phyloP scores from a whole-genome alignment of 2,113 vertebrate genomes.

The Arenaria interpres region DNA sequence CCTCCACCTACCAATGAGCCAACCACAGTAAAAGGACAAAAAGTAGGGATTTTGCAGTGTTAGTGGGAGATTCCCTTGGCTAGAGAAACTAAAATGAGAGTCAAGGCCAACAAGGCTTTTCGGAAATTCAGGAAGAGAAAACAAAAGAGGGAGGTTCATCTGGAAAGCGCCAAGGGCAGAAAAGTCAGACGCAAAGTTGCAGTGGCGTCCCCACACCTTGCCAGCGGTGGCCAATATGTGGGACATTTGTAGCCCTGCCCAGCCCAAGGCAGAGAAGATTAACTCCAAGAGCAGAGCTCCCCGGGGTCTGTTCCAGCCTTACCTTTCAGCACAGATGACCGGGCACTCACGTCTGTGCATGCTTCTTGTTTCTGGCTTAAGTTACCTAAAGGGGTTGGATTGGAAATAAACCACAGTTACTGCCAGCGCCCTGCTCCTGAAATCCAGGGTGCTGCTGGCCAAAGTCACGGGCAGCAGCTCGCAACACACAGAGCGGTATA shows the following conservation, averaged over 20 bases:
- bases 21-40: background rate
- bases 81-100: background rate
- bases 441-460: background rate
- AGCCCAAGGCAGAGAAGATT: background rate
- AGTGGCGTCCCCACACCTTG: background rate
- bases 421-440: background rate
- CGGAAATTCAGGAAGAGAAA: background rate
- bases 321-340: background rate
- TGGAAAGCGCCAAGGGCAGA: background rate
- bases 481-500: background rate
- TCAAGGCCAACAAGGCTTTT: background rate
- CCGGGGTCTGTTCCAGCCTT: background rate
- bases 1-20: background rate
- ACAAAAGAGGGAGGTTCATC: accelerated
- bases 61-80: background rate
- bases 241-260: background rate
- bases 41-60: background rate
- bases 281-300: background rate
- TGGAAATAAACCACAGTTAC: background rate
- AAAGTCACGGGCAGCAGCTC: background rate
- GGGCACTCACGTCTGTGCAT: background rate
- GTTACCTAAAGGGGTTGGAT: background rate
- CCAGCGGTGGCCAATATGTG: background rate
- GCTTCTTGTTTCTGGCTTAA: background rate
- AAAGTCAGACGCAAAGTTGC: background rate